Evolutionary conservation across 1,140 invertebrate species (phyloP), one percentile per base, ranked within the genome.

Genomic region (Octopus bimaculoides): DNA sequence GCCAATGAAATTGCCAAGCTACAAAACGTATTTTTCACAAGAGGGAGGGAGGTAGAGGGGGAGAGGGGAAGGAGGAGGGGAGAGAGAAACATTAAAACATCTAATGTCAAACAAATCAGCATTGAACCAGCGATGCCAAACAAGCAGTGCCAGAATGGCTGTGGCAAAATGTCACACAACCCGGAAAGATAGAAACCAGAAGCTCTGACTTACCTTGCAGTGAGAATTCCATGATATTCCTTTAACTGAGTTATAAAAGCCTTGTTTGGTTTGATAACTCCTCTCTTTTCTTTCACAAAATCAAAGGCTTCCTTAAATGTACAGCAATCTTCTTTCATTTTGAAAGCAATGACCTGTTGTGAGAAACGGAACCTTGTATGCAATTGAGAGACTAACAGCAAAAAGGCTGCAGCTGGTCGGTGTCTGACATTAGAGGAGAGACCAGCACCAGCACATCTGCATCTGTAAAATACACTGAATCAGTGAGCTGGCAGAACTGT

Each of bases 321-420:
- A 96, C 96, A 97, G 87, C 96, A 95, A 88, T 96, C 96, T 9
- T 97, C 96, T 90, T 99, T 99, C 97, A 99, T 99, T 5, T 96
- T 95, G 89, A 98, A 99, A 0, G 97, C 97, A 83, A 99, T 97
- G 8, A 90, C 90, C 90, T 91, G 80, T 41, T 41, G 26, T 41
- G 26, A 41, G 26, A 41, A 41, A 3, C 26, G 3, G 26, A 41
- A 41, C 3, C 26, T 41, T 41, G 26, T 41, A 41, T 41, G 26
- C 26, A 41, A 41, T 41, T 41, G 26, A 41, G 26, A 41, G 26
- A 41, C 26, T 41, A 41, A 41, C 26, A 41, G 26, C 26, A 41
- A 3, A 41, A 41, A 41, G 26, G 0, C 1, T 41, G 26, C 0
- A 41, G 26, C 26, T 0, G 26, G 26, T 41, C 26, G 26, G 26